Evolutionary conservation across 2,797 vertebrate species (phyloP).

Genomic region (Ctenopoma kingsleyae): DNA sequence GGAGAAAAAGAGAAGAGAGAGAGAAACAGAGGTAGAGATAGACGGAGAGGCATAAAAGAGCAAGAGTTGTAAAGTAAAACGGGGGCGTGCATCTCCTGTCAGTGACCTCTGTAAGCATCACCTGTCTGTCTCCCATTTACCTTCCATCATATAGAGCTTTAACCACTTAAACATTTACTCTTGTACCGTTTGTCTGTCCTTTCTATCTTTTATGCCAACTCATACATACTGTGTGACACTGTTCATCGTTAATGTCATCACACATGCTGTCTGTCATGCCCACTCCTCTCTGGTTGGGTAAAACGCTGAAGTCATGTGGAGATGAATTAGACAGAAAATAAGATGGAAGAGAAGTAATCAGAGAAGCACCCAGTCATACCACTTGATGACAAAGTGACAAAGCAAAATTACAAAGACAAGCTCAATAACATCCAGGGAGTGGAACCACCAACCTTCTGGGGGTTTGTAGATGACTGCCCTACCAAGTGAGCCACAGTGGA

Average conservation of each 20-base stretch:
- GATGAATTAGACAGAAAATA: neutral
- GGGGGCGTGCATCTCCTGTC: constrained; percentile 25
- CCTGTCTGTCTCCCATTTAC: constrained; percentile 1
- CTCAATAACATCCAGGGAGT: no score
- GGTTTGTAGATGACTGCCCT: no score
- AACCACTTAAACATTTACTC: constrained; percentile 7
- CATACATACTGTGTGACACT: neutral
- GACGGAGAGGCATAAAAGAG: constrained; percentile 34
- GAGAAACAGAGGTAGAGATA: constrained; percentile 6
- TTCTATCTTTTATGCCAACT: neutral
- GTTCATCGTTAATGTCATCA: neutral
- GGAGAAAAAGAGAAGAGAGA: constrained; percentile 4
- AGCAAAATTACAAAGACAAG: neutral
- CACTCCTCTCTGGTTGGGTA: neutral
- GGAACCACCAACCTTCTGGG: no score
- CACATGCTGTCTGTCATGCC: neutral
- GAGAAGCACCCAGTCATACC: neutral
- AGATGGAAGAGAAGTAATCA: neutral
- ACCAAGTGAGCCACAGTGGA: no score
- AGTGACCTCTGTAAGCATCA: constrained; percentile 27
- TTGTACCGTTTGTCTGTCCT: neutral
- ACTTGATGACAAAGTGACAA: neutral
- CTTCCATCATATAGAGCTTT: constrained; percentile 13
- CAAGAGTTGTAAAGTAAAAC: constrained; percentile 18
- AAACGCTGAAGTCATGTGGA: neutral